Evolutionary conservation across 1,140 invertebrate genomes (phyloP), one percentile per base, ranked within the genome.

Genomic region (Drosophila watanabei): DNA sequence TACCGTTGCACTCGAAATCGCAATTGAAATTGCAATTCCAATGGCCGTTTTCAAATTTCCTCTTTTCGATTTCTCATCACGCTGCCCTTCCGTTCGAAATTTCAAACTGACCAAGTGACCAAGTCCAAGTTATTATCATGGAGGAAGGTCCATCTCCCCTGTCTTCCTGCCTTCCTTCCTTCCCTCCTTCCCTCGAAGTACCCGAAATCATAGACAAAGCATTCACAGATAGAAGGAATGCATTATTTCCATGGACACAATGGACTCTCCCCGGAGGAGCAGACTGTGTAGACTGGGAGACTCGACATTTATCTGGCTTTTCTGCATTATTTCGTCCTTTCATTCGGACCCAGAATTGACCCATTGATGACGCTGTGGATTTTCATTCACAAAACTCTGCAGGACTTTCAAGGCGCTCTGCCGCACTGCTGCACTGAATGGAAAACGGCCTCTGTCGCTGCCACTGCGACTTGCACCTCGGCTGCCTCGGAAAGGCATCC

Each of bases 331-430:
- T 58, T 51, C 71, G 49, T 39, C 54, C 49, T 52, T 51, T 51
- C 14, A n/a, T 43, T 43, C 9, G 28, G n/a, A 33, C 13, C 14
- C 30, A 28, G 60, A n/a, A 37, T 16, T 63, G 52, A 18, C 46
- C 61, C 77, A 85, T 84, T 84, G 81, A 84, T 84, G 81, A 84
- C 82, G 81, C 72, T 60, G 52, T 52, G 39, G 54, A 79, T 56
- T 76, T 87, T 87, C 84, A 87, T 87, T 87, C 85, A 87, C 77
- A 87, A 87, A 87, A 84, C 68, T 66, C 68, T 66, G 80, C 83
- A 83, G 52, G 45, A 60, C 68, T 84, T 57, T 78, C 84, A 87
- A 87, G 84, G 84, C 77, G 37, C 14, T 39, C 10, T 35, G 35
- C 35, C 4, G 4, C 24, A 24, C 48, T 51, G 49, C 59, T 32